A percentile compares a stretch with the other conserved stretches of the same genome.
Evolutionary conservation across 2,888 invertebrate species (phyloP).

Genomic region (Temnothorax unifasciatus): DNA sequence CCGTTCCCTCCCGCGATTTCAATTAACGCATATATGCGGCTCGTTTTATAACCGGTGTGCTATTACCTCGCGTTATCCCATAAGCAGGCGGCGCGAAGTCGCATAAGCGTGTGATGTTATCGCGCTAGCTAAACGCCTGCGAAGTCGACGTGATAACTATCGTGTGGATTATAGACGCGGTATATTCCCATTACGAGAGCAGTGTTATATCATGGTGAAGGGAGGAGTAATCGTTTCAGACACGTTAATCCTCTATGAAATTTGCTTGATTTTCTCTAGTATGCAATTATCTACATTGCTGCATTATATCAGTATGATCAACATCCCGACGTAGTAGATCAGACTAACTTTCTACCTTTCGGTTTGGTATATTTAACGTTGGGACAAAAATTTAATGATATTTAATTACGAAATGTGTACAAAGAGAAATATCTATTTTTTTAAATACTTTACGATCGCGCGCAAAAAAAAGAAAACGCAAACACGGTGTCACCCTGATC

Average conservation of each 20-base stretch:
- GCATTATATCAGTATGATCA: background rate
- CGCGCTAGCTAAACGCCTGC: constrained; percentile 37
- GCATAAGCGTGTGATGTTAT: constrained; percentile 22
- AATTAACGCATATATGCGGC: constrained; percentile 16
- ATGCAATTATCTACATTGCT: background rate
- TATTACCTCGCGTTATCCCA: constrained; percentile 35
- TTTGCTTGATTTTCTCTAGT: background rate
- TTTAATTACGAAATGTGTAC: background rate
- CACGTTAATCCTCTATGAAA: background rate
- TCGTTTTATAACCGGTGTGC: constrained; percentile 9
- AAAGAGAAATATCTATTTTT: background rate
- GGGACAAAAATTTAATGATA: background rate
- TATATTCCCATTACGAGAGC: constrained; percentile 14
- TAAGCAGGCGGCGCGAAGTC: background rate
- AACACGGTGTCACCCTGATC: constrained; percentile 35
- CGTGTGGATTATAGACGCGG: constrained; percentile 18
- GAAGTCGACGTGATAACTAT: constrained; percentile 34
- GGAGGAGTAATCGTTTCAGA: constrained; percentile 1
- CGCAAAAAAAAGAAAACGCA: background rate
- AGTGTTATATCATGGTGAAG: constrained; percentile 9
- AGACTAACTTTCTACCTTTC: background rate
- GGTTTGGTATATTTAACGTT: background rate
- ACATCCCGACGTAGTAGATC: background rate
- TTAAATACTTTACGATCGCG: background rate
- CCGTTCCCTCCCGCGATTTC: background rate